Evolutionary conservation across 1,140 invertebrate species (phyloP).

Genomic region (Trichomalopsis sarcophagae): DNA sequence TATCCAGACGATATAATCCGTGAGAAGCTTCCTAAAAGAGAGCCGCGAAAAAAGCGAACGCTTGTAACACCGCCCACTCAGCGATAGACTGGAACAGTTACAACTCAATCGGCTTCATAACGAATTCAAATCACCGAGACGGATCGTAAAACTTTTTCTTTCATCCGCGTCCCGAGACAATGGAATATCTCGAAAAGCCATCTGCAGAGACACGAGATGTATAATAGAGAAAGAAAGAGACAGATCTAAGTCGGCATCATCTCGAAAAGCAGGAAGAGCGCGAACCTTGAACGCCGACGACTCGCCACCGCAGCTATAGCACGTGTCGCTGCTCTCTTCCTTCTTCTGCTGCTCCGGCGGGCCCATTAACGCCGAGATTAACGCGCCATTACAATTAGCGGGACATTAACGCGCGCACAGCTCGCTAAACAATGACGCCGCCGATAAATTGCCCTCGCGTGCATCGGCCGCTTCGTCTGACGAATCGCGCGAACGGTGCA

Average conservation of each 20-base stretch:
- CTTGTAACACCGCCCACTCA: not conserved
- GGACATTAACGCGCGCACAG: slow-evolving; percentile 11
- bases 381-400: slow-evolving; percentile 27
- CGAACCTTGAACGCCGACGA: not conserved
- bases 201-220: not conserved
- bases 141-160: not conserved
- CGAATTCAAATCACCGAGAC: not conserved
- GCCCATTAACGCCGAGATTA: too few relatives aligned
- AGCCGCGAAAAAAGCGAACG: not conserved
- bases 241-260: not conserved
- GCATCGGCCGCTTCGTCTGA: not conserved
- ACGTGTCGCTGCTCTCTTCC: not conserved
- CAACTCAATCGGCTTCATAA: not conserved
- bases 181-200: not conserved
- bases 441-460: slow-evolving; percentile 23
- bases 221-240: not conserved
- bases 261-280: not conserved
- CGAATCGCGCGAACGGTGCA: not conserved
- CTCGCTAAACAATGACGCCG: slow-evolving; percentile 15
- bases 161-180: not conserved
- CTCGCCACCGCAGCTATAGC: not conserved
- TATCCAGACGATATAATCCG: too few relatives aligned
- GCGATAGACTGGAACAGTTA: not conserved
- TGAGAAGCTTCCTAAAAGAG: too few relatives aligned
- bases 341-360: not conserved